Base-by-base conservation (phyloP, 92 coral and sea anemone species). In the Palythoa grandiflora region DNA sequence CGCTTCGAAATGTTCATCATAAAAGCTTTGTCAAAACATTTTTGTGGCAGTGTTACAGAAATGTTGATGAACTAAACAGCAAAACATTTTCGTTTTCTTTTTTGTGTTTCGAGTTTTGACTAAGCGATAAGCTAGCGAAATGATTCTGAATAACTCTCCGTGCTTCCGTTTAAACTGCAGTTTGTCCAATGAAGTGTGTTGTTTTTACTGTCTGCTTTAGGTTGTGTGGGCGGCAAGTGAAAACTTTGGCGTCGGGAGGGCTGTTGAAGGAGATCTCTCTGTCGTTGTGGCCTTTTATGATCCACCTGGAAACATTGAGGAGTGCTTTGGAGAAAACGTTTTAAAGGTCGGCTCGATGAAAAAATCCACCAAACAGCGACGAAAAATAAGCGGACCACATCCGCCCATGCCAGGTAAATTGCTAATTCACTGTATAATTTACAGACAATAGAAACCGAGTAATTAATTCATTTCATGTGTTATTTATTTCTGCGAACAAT, bases 241-340 rank as follows among this genome's bases (percentile, higher is more conserved):
- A 70, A 80, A 91, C 84, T 92, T 97, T 61, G 99, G 99, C 52
- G 98, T 97, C 28, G 99, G 99, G 9, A 93, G 95, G 21, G 98
- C 98, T 12, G 73, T 87, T 0, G 88, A 87, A 20, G 94, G 92
- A 68, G 98, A 97, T 53, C 91, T 96, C 37, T 97, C 98, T 35
- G 95, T 97, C 50, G 99, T 95, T 12, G 99, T 97, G 6, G 97
- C 99, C 3, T 97, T 92, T 88, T 97, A 97, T 71, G 98, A 95
- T 73, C 99, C 99, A 13, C 99, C 99, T 3, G 99, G 99, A 15
- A 97, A 97, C 90, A 90, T 95, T 88, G 99, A 95, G 79, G 96
- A 94, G 44, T 91, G 91, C 66, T 97, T 97, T 87, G 87, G 87
- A 19, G 91, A 90, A 65, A 97, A 97, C 72, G 97, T 97, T 16